Percentiles rank a stretch among this genome's conserved stretches.
These are phyloP conservation scores for Rafetus swinhoei DNA, from an alignment of 2,113 vertebrate genomes.

Conservation along the genomic window DNA sequence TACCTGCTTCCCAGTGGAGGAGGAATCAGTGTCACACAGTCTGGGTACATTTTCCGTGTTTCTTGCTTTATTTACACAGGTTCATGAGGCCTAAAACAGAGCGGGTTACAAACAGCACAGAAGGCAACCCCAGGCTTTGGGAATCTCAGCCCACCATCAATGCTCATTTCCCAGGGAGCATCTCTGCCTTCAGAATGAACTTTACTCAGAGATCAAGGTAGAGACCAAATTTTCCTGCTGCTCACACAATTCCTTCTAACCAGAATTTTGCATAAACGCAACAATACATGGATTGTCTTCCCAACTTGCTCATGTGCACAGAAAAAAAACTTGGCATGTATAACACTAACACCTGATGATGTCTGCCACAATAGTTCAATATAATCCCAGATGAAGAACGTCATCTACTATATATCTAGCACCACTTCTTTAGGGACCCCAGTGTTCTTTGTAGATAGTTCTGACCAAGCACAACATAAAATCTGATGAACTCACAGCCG, in stretches of 20 bases:
- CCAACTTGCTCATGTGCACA: not conserved
- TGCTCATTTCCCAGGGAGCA: not conserved
- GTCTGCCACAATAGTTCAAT: not conserved
- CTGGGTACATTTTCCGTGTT: not conserved
- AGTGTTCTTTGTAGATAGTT: not conserved
- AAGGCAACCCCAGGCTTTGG: not conserved
- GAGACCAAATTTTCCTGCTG: not conserved
- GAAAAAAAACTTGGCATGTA: not conserved
- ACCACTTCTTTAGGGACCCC: not conserved
- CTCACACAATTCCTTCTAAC: not conserved
- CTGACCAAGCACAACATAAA: not conserved
- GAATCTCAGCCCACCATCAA: not conserved
- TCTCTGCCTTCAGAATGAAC: not conserved
- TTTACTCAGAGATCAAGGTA: not conserved
- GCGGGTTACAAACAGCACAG: not conserved
- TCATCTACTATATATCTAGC: not conserved
- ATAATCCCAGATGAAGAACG: not conserved
- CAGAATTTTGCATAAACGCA: rapidly evolving
- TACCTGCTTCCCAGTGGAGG: not conserved
- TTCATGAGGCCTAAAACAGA: not conserved
- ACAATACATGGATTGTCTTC: not conserved
- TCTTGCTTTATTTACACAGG: not conserved
- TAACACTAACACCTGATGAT: rapidly evolving
- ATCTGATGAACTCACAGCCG: not conserved
- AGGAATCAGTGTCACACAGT: not conserved